Conservation (phyloP, 1,140 invertebrate species). For the Solenopsis fugax region DNA sequence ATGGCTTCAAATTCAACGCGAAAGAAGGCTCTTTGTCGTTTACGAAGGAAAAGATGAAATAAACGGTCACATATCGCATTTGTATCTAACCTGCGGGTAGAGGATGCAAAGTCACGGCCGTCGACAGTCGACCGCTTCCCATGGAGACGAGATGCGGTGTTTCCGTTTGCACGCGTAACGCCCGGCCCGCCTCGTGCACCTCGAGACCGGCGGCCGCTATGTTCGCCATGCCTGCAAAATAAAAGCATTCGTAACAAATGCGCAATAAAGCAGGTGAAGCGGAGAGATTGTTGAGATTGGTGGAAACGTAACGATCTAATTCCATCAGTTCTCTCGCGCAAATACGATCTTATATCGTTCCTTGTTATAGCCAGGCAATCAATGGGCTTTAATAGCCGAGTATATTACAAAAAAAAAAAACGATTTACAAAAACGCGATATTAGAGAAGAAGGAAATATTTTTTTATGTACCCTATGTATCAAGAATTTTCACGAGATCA, state of each 20-base stretch:
- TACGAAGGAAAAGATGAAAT: background rate
- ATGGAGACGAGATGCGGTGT: constrained; percentile 96
- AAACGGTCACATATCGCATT: background rate
- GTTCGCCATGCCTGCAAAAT: constrained; percentile 82
- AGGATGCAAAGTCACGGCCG: constrained; percentile 95
- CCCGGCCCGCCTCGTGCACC: constrained; percentile 87
- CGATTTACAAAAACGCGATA: background rate
- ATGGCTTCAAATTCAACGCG: background rate
- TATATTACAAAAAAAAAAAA: no score
- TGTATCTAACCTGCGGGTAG: constrained; percentile 91
- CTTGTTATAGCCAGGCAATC: background rate
- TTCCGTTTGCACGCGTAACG: constrained; percentile 93
- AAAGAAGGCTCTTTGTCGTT: background rate
- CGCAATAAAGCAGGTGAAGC: constrained; percentile 16
- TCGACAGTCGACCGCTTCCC: constrained; percentile 94
- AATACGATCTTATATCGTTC: background rate
- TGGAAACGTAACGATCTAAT: constrained; percentile 35
- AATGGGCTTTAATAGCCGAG: background rate
- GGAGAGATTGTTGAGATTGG: background rate
- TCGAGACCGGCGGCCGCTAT: constrained; percentile 80
- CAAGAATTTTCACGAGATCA: background rate
- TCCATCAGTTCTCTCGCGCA: constrained; percentile 8
- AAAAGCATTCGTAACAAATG: constrained; percentile 64
- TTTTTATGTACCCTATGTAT: background rate
- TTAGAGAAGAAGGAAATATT: background rate